Conservation (phyloP, 2,797 vertebrate species). For the Microctenopoma steveboyesi region DNA sequence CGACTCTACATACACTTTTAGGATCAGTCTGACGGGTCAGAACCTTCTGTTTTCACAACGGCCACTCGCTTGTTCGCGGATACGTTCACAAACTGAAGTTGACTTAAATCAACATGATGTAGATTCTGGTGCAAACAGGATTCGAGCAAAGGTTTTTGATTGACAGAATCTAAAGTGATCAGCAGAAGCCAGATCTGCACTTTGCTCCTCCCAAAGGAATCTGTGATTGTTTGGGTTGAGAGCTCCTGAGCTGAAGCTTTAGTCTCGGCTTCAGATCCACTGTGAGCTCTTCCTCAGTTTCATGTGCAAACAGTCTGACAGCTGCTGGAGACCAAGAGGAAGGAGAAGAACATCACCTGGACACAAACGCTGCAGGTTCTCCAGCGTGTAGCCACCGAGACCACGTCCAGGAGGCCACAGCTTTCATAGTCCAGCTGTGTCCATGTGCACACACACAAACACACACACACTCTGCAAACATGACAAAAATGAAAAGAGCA, state of each 20-base stretch:
- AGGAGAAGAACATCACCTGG: conserved; percentile 9
- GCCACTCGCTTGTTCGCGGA: neutral
- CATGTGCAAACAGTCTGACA: conserved; percentile 35
- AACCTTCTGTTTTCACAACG: too few species aligned
- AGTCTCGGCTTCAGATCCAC: conserved; percentile 4
- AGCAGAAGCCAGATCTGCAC: neutral
- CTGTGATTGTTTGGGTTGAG: neutral
- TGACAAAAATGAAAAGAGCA: conserved; percentile 16
- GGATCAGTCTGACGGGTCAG: neutral
- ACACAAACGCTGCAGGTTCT: conserved; percentile 72
- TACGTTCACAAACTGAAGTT: too few species aligned
- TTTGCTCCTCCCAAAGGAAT: too few species aligned
- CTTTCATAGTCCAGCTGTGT: conserved; percentile 80
- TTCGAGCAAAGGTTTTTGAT: too few species aligned
- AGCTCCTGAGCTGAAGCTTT: conserved; percentile 32
- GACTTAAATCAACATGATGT: neutral
- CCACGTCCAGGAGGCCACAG: conserved; percentile 44
- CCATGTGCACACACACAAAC: conserved; percentile 12
- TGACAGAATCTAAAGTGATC: too few species aligned
- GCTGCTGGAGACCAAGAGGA: conserved; percentile 13
- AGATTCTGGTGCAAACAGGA: too few species aligned
- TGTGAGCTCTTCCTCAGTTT: neutral
- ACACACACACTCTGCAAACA: conserved; percentile 21
- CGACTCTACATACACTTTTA: neutral
- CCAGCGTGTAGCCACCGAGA: conserved; percentile 60